Evolutionary conservation across 30 jellyfish, hydroid and myxozoan genomes (phyloP).

Genomic region (Cassiopea xamachana): DNA sequence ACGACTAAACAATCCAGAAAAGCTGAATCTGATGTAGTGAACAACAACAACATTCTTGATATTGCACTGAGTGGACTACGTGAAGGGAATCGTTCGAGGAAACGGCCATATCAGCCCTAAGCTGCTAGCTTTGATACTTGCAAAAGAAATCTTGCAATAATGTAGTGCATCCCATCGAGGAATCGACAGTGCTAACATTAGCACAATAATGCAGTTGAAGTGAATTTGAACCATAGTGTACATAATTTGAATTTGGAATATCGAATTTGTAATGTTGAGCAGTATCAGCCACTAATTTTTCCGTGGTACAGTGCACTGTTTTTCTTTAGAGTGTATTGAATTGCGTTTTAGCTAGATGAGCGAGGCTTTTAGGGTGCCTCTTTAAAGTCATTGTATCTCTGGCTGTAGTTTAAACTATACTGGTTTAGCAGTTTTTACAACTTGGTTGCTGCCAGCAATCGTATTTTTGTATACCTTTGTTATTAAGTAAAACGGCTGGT

Average conservation of each 20-base stretch:
- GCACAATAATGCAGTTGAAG: not conserved
- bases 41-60: slow-evolving; percentile 33
- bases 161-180: not conserved
- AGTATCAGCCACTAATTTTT: not conserved
- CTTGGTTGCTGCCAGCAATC: too few species aligned
- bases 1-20: not conserved
- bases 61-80: slow-evolving; percentile 50
- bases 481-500: too few species aligned
- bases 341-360: not conserved
- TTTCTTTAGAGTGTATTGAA: not conserved
- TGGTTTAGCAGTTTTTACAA: too few species aligned
- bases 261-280: too few species aligned
- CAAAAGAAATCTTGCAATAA: not conserved
- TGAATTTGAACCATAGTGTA: not conserved
- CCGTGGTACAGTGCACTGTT: not conserved
- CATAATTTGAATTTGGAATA: too few species aligned
- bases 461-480: too few species aligned
- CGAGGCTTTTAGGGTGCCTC: not conserved
- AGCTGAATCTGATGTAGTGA: slow-evolving; percentile 42
- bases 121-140: not conserved
- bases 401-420: not conserved
- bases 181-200: not conserved
- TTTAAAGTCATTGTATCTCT: not conserved
- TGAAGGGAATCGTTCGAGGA: slow-evolving; percentile 22
- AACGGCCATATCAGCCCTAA: slow-evolving; percentile 32